Percentiles rank a stretch among this genome's conserved stretches.
phyloP scores from a whole-genome alignment of 2,888 invertebrate species.

The Drosophila quinaria region DNA sequence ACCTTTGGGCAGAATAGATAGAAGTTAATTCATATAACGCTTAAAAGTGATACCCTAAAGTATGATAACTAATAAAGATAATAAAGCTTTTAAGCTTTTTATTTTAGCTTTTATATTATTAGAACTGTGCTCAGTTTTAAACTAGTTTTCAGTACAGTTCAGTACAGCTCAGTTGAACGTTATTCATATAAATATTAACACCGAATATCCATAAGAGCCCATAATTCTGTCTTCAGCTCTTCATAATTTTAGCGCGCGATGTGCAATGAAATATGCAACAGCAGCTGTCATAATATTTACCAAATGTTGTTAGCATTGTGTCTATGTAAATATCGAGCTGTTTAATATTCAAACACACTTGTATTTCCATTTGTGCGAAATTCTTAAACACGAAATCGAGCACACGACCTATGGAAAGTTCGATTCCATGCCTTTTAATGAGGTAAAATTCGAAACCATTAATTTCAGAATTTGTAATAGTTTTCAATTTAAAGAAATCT shows the following conservation, averaged over 20 bases:
- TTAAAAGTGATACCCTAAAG: too few relatives aligned
- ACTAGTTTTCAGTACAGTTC: background rate
- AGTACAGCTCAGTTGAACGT: background rate
- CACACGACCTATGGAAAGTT: constrained; percentile 12
- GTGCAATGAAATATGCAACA: constrained; percentile 37
- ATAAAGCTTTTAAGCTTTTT: too few relatives aligned
- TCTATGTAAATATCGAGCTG: constrained; percentile 37
- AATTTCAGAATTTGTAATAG: background rate
- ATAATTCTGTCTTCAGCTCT: constrained; percentile 8
- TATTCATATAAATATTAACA: background rate
- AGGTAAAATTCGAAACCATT: background rate
- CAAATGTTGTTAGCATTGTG: constrained; percentile 30
- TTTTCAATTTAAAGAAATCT: too few relatives aligned
- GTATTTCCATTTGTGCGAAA: constrained; percentile 31
- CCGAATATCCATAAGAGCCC: constrained; percentile 9
- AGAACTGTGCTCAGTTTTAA: too few relatives aligned
- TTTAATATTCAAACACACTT: constrained; percentile 36
- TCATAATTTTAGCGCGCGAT: constrained; percentile 13
- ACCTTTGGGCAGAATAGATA: too few relatives aligned
- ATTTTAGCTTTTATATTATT: too few relatives aligned
- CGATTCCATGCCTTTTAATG: background rate
- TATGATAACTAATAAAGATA: too few relatives aligned
- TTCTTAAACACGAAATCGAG: constrained; percentile 19
- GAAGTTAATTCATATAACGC: too few relatives aligned
- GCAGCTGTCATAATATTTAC: constrained; percentile 50